These are phyloP conservation scores for Labeo rohita DNA, from an alignment of 2,113 vertebrate species.

Conservation along the genomic window DNA sequence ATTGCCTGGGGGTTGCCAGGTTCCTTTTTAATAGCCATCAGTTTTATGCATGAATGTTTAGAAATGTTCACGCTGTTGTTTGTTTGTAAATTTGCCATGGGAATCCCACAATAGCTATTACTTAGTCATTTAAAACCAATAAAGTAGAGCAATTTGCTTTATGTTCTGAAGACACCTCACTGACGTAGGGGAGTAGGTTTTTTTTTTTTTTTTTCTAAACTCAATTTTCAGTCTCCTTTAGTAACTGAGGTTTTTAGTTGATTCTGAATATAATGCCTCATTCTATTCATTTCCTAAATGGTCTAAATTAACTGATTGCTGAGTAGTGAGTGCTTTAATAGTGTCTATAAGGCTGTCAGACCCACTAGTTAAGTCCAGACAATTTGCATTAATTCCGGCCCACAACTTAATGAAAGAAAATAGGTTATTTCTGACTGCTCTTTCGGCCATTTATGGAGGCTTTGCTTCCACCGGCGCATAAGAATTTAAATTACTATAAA, in stretches of 20 bases:
- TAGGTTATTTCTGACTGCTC: conserved; percentile 13
- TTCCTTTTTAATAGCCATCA: background rate
- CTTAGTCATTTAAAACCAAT: background rate
- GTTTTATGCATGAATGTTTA: background rate
- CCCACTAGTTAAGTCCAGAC: background rate
- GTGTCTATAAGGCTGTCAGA: background rate
- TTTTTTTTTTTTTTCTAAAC: background rate
- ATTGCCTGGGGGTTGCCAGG: background rate
- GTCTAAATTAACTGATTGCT: conserved; percentile 6
- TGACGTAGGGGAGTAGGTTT: background rate
- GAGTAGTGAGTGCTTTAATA: conserved; percentile 1
- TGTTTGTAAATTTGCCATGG: background rate
- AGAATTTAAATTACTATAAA: background rate
- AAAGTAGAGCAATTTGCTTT: background rate
- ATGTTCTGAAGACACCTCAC: background rate
- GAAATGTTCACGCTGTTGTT: background rate
- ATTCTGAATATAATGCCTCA: conserved; percentile 12
- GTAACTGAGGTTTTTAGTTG: background rate
- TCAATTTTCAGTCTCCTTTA: background rate
- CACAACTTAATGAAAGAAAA: conserved; percentile 13
- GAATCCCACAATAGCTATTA: background rate
- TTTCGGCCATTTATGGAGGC: background rate
- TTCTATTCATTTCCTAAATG: conserved; percentile 24
- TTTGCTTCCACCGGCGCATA: background rate
- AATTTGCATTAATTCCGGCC: conserved; percentile 10